Evolutionary conservation across 2,113 vertebrate genomes (phyloP).

Genomic region (Carollia perspicillata): DNA sequence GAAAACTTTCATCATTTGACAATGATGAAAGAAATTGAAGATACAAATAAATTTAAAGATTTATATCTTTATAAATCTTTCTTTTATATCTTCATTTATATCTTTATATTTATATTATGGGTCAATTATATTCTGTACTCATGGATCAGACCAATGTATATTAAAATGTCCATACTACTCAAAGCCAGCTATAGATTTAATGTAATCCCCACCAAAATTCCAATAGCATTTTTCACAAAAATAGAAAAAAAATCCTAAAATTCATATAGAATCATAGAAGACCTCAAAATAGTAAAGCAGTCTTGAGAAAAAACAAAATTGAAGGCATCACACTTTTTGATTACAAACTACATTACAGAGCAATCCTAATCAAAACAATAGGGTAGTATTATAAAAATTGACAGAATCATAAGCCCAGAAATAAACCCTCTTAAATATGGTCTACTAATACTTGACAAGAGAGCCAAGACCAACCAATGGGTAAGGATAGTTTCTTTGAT

Average conservation of each 20-base stretch:
- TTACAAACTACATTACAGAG: background rate
- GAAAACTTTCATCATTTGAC: background rate
- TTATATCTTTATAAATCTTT: too few relatives aligned
- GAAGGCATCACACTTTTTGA: background rate
- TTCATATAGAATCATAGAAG: background rate
- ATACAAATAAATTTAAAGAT: background rate
- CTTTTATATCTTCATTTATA: too few relatives aligned
- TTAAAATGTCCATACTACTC: background rate
- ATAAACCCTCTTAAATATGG: background rate
- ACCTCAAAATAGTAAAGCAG: background rate
- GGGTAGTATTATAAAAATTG: background rate
- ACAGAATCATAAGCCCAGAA: background rate
- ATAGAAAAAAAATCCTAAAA: background rate
- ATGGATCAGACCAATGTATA: background rate
- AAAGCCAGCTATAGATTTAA: background rate
- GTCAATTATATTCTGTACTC: too few relatives aligned
- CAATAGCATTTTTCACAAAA: too few relatives aligned
- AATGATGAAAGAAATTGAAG: background rate
- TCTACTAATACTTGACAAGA: background rate
- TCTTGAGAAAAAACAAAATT: background rate
- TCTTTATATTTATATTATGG: too few relatives aligned
- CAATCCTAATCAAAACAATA: background rate
- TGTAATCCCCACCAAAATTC: too few relatives aligned
- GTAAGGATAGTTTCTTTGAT: background rate
- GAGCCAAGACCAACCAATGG: background rate